A percentile compares a stretch with the other conserved stretches of the same genome.
Conservation (phyloP, 2,797 vertebrate species). For the Mormyrus hasselquistii region DNA sequence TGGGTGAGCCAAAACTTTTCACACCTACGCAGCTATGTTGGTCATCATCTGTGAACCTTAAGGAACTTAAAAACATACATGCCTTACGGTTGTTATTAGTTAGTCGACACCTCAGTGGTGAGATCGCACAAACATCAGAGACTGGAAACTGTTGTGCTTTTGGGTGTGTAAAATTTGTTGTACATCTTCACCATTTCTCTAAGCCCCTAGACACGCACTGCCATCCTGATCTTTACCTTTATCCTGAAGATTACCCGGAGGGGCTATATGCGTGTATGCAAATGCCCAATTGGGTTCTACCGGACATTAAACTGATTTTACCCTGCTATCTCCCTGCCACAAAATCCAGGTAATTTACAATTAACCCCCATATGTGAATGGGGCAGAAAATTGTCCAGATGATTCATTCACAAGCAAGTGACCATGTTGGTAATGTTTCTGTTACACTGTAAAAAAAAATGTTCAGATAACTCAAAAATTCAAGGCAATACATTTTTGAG, state of each 20-base stretch:
- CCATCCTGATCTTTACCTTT: background rate
- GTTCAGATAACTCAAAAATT: too few relatives aligned
- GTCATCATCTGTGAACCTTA: background rate
- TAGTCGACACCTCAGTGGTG: background rate
- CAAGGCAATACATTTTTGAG: too few relatives aligned
- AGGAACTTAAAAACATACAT: background rate
- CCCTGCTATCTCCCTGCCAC: background rate
- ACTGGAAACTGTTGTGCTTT: background rate
- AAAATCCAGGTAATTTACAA: background rate
- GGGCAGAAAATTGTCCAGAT: background rate
- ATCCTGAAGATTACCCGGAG: background rate
- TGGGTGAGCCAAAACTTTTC: background rate
- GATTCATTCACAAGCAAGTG: background rate
- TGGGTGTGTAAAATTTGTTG: background rate
- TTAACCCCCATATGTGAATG: background rate
- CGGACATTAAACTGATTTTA: background rate
- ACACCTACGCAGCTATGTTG: background rate
- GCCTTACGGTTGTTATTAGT: background rate
- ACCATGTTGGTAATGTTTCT: background rate
- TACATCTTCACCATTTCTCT: background rate
- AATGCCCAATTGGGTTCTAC: background rate
- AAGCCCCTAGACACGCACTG: background rate
- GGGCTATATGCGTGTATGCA: background rate
- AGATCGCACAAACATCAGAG: background rate
- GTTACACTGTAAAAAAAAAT: too few relatives aligned